These are phyloP conservation scores for Heliothis subflexa DNA, from an alignment of 1,140 invertebrate genomes.

Conservation along the genomic window DNA sequence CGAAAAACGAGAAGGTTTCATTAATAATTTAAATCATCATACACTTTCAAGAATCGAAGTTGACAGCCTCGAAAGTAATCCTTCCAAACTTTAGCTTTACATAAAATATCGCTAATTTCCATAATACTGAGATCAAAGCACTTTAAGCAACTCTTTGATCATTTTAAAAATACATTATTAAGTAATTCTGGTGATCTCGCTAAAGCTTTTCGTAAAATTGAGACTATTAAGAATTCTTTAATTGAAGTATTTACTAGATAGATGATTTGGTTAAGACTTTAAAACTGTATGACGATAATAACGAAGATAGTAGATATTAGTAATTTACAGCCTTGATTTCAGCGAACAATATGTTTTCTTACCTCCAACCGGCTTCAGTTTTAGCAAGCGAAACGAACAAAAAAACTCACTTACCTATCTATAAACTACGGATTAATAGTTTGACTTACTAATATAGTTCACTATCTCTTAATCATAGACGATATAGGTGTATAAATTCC, in stretches of 20 bases:
- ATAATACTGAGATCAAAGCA: background rate
- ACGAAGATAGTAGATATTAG: too few species aligned
- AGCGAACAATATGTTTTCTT: too few species aligned
- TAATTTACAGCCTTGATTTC: too few species aligned
- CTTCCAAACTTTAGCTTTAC: background rate
- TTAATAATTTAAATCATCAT: background rate
- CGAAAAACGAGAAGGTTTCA: background rate
- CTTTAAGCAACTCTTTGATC: background rate
- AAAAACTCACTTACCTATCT: too few species aligned
- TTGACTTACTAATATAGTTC: too few species aligned
- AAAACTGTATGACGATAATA: too few species aligned
- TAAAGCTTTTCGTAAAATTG: background rate
- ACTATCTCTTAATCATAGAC: too few species aligned
- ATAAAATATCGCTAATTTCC: constrained; percentile 1
- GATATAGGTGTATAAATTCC: too few species aligned
- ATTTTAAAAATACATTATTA: background rate
- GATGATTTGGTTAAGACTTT: background rate
- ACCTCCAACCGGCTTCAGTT: too few species aligned
- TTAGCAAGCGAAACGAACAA: too few species aligned
- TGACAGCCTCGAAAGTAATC: background rate
- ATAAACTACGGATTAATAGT: too few species aligned
- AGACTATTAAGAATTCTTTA: background rate
- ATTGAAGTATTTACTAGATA: too few species aligned
- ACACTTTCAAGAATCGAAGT: background rate
- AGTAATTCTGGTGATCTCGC: background rate